Evolutionary conservation across 2,113 vertebrate species (phyloP).

Genomic region (Emydocephalus ijimae): DNA sequence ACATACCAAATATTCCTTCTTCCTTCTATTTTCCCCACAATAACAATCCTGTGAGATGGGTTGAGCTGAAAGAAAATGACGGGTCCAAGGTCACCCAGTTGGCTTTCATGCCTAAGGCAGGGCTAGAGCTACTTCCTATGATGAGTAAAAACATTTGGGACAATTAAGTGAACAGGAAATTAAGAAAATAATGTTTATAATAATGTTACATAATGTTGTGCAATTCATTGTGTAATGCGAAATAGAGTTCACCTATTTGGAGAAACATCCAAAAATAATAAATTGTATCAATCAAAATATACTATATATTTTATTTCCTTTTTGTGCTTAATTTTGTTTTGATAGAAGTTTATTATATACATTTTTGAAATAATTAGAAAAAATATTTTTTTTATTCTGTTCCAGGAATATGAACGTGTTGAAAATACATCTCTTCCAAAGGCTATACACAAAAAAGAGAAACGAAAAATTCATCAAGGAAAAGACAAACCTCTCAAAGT

Average conservation of each 20-base stretch:
- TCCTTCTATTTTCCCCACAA: neutral
- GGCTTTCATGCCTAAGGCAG: neutral
- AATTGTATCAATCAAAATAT: neutral
- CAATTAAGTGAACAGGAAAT: neutral
- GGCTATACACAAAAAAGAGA: slow-evolving; percentile 84
- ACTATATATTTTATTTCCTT: neutral
- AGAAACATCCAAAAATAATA: neutral
- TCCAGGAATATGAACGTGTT: slow-evolving; percentile 71
- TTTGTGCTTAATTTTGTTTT: neutral
- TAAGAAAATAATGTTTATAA: neutral
- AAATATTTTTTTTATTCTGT: slow-evolving; percentile 46
- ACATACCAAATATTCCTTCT: neutral
- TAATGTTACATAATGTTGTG: neutral
- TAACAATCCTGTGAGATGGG: neutral
- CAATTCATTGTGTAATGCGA: neutral
- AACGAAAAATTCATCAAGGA: slow-evolving; percentile 86
- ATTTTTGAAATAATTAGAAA: slow-evolving; percentile 4
- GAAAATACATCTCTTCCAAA: slow-evolving; percentile 78
- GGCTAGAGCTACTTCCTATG: neutral
- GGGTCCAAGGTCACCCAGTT: neutral
- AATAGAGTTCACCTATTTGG: neutral
- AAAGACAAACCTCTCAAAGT: slow-evolving; percentile 89
- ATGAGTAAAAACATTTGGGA: neutral
- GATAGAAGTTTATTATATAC: neutral
- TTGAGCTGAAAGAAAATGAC: neutral